These are phyloP conservation scores for Zaprionus camerounensis DNA, from an alignment of 1,140 invertebrate species.

Conservation along the genomic window DNA sequence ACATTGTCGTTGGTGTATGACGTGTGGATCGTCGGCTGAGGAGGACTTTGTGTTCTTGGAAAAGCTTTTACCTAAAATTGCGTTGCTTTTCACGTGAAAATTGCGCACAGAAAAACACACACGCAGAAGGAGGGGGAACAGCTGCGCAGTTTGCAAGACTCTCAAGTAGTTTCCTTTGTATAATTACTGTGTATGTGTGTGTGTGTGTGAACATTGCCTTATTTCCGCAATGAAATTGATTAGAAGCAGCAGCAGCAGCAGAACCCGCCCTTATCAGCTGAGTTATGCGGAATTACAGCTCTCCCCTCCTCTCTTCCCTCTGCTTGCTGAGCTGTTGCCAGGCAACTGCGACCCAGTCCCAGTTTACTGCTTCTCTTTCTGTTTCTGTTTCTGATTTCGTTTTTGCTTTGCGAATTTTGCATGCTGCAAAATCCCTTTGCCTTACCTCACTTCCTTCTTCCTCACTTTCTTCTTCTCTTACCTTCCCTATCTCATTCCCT, in stretches of 20 bases:
- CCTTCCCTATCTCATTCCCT: too few species aligned
- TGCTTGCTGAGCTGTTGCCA: conserved; percentile 21
- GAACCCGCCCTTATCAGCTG: conserved; percentile 48
- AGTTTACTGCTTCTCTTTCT: background rate
- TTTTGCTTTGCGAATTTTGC: background rate
- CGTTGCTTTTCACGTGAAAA: conserved; percentile 35
- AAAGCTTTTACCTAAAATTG: conserved; percentile 37
- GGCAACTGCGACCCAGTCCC: background rate
- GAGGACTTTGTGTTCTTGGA: conserved; percentile 16
- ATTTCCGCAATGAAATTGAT: conserved; percentile 68
- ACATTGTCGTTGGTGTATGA: background rate
- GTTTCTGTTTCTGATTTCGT: background rate
- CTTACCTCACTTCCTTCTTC: background rate
- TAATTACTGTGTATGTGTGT: background rate
- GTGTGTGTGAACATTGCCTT: conserved; percentile 11
- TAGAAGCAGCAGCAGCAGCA: conserved; percentile 33
- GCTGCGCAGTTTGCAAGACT: conserved; percentile 59
- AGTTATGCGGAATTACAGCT: conserved; percentile 23
- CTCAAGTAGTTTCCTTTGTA: conserved; percentile 22
- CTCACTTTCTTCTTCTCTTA: background rate
- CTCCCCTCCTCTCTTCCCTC: background rate
- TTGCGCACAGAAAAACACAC: conserved; percentile 33
- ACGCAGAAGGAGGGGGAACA: background rate
- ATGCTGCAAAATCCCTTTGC: background rate
- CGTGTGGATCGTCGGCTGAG: background rate